phyloP scores from a whole-genome alignment of 2,797 vertebrate species.

The Chrosomus eos region DNA sequence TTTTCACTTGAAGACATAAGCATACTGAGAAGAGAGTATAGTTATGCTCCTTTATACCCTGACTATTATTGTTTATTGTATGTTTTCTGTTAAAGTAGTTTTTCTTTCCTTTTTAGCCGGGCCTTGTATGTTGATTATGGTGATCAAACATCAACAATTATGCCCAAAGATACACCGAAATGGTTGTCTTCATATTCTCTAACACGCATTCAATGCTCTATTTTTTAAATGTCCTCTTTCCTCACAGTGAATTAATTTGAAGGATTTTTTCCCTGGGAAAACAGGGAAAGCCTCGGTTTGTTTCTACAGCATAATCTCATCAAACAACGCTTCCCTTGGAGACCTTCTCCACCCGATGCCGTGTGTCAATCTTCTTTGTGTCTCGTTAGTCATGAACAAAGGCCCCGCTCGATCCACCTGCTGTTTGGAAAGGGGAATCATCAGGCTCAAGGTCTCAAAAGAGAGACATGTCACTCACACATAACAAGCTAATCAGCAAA shows the following conservation, averaged over 20 bases:
- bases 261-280: slow-evolving; percentile 2
- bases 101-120: not conserved
- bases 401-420: slow-evolving; percentile 27
- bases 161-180: not conserved
- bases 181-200: not conserved
- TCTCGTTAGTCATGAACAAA: slow-evolving; percentile 50
- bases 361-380: slow-evolving; percentile 52
- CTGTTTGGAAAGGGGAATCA: slow-evolving; percentile 39
- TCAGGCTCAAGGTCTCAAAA: slow-evolving; percentile 38
- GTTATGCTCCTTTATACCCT: not conserved
- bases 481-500: slow-evolving; percentile 50
- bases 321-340: slow-evolving; percentile 46
- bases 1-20: slow-evolving; percentile 6
- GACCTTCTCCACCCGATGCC: slow-evolving; percentile 11
- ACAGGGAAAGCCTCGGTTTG: slow-evolving; percentile 1
- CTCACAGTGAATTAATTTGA: slow-evolving; percentile 9
- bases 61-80: not conserved
- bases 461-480: slow-evolving; percentile 46
- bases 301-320: slow-evolving; percentile 48
- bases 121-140: not conserved
- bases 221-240: slow-evolving; percentile 9
- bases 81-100: not conserved
- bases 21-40: not conserved
- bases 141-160: not conserved
- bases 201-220: not conserved